Conservation (phyloP, 2,113 vertebrate genomes). For the Quiscalus mexicanus region DNA sequence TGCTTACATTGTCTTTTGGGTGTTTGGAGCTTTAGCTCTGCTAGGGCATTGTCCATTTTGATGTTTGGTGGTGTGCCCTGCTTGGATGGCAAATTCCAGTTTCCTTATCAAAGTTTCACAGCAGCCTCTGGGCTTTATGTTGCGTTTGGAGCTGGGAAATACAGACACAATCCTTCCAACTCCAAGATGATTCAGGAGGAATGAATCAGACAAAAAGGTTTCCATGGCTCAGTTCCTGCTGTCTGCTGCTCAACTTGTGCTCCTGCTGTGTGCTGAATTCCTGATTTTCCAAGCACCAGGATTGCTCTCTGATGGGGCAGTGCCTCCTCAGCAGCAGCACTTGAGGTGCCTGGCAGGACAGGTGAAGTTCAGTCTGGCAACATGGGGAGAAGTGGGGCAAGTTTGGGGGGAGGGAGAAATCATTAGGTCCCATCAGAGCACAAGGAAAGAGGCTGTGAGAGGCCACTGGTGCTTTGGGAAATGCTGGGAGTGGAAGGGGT, state of each 20-base stretch:
- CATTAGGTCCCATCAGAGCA: background rate
- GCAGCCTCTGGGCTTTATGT: background rate
- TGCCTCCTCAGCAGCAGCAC: background rate
- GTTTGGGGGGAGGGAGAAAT: background rate
- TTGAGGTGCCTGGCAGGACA: background rate
- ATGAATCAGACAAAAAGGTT: background rate
- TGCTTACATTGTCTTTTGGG: background rate
- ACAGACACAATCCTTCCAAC: rapidly evolving
- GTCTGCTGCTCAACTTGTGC: background rate
- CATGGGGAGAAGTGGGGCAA: background rate
- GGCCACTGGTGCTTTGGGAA: background rate
- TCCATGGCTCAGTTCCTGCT: background rate
- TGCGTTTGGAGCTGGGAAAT: background rate
- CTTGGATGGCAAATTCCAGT: background rate
- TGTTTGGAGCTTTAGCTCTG: background rate
- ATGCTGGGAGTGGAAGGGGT: background rate
- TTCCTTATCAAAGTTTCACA: background rate
- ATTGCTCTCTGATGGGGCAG: background rate
- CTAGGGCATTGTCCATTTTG: background rate
- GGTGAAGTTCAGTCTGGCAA: background rate
- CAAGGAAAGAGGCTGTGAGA: background rate
- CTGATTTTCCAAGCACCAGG: background rate
- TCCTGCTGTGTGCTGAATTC: background rate
- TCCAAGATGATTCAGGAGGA: background rate
- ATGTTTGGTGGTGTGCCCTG: background rate